Evolutionary conservation across 2,888 invertebrate species (phyloP).

Genomic region (Standfussiana lucernea): DNA sequence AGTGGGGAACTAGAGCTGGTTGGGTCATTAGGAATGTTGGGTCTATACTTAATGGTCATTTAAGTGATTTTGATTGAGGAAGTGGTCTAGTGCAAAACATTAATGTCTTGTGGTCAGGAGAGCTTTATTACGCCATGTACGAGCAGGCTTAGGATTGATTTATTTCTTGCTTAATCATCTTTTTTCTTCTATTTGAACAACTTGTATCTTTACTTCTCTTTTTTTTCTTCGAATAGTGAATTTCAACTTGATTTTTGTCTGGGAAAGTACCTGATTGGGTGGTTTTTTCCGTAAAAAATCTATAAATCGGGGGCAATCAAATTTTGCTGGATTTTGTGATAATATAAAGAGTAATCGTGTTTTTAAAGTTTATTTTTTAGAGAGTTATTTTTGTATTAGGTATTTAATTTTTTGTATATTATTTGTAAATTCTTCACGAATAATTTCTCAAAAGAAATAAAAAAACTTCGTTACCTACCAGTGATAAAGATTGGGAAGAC

Average conservation of each 20-base stretch:
- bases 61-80: conserved; percentile 55
- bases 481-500: conserved; percentile 34
- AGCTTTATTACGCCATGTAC: conserved; percentile 42
- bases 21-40: conserved; percentile 51
- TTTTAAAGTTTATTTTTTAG: not conserved
- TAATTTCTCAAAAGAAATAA: not conserved
- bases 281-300: conserved; percentile 87
- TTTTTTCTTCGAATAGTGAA: conserved; percentile 60
- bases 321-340: conserved; percentile 42
- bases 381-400: too few relatives aligned
- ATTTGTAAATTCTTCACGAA: not conserved
- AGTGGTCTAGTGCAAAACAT: conserved; percentile 51
- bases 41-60: conserved; percentile 51
- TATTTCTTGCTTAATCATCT: conserved; percentile 17
- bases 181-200: conserved; percentile 11
- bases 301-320: conserved; percentile 82
- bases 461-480: not conserved
- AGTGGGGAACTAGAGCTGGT: conserved; percentile 71
- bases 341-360: conserved; percentile 36
- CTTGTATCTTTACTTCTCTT: conserved; percentile 32
- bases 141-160: conserved; percentile 12
- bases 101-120: conserved; percentile 40
- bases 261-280: conserved; percentile 82
- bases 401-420: not conserved
- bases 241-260: conserved; percentile 72